A percentile compares a stretch with the other conserved stretches of the same genome.
phyloP scores from a whole-genome alignment of 2,113 vertebrate species.

The Coptodon rendalli region DNA sequence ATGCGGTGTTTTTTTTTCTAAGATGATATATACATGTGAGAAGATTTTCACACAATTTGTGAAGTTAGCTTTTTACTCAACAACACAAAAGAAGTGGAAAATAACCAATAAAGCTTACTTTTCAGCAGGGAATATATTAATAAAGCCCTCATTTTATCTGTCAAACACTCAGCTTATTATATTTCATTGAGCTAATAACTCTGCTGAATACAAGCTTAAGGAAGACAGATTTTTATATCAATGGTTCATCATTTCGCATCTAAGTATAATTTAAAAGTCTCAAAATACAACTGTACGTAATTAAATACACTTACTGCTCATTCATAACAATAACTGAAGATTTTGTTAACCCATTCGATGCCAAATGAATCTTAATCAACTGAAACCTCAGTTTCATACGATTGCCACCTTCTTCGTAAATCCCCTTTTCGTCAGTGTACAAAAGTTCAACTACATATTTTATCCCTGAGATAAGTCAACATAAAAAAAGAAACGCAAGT shows the following conservation, averaged over 20 bases:
- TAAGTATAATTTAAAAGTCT: not conserved
- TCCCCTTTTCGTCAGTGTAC: accelerated
- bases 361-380: not conserved
- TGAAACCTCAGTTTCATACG: not conserved
- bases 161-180: not conserved
- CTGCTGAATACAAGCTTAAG: not conserved
- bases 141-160: not conserved
- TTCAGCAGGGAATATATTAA: not conserved
- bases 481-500: not conserved
- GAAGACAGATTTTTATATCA: not conserved
- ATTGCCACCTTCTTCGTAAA: not conserved
- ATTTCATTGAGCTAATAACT: not conserved
- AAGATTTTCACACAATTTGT: not conserved
- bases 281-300: not conserved
- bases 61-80: not conserved
- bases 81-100: not conserved
- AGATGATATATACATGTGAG: not conserved
- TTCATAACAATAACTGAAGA: not conserved
- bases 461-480: not conserved
- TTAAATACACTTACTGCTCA: not conserved
- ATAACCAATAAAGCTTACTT: not conserved
- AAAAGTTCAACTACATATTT: not conserved
- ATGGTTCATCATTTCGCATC: not conserved
- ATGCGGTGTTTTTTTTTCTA: accelerated
- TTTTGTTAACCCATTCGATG: not conserved